These are phyloP conservation scores for Uropsilus gracilis DNA, from an alignment of 2,113 vertebrate genomes.

Conservation along the genomic window DNA sequence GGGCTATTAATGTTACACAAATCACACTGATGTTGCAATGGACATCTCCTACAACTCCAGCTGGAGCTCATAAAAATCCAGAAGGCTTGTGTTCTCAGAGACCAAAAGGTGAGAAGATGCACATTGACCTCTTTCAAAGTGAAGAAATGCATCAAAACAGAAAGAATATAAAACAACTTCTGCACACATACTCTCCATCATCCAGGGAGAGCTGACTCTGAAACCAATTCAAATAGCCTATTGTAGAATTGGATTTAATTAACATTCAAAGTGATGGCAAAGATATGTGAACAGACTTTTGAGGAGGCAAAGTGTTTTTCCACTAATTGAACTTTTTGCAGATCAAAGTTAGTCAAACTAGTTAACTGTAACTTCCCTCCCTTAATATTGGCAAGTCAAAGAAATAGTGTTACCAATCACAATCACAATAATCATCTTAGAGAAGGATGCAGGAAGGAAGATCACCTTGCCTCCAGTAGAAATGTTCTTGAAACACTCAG, in stretches of 20 bases:
- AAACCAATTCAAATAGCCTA: not conserved
- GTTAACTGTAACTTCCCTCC: not conserved
- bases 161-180: not conserved
- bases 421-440: not conserved
- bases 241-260: not conserved
- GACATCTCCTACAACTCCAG: conserved; percentile 33
- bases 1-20: conserved; percentile 60
- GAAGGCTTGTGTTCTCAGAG: not conserved
- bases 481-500: not conserved
- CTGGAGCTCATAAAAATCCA: conserved; percentile 52
- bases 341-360: not conserved
- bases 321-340: not conserved
- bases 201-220: not conserved
- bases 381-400: not conserved
- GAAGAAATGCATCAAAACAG: conserved; percentile 51
- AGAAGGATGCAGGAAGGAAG: not conserved
- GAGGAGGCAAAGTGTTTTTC: not conserved
- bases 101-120: conserved; percentile 16
- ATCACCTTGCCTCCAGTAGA: not conserved
- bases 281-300: not conserved
- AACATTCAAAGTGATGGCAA: not conserved
- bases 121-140: conserved; percentile 61
- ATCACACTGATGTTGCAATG: conserved; percentile 53
- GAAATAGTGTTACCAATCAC: not conserved
- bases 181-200: not conserved